Conservation (phyloP, 2,888 invertebrate genomes). For the Drosophila formosana region DNA sequence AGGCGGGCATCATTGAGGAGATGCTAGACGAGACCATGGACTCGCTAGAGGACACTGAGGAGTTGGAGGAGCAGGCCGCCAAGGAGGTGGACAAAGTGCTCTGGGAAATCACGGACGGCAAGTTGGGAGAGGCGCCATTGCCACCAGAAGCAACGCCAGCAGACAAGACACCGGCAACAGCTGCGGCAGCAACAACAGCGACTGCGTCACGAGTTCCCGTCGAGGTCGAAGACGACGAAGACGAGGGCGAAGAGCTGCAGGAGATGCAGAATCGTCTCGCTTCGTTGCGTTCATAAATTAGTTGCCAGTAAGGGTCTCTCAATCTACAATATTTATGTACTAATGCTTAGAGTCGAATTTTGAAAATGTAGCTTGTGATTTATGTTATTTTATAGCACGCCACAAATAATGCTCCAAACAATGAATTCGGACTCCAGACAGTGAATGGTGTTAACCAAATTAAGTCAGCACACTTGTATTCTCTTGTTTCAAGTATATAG, state of each 20-base stretch:
- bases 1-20: conserved; percentile 99
- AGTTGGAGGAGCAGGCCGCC: conserved; percentile 98
- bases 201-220: conserved; percentile 83
- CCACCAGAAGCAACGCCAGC: conserved; percentile 88
- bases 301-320: conserved; percentile 7
- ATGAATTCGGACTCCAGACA: conserved; percentile 10
- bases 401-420: conserved; percentile 26
- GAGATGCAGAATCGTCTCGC: conserved; percentile 96
- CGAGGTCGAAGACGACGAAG: conserved; percentile 86
- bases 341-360: conserved; percentile 33
- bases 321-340: conserved; percentile 12
- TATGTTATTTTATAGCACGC: conserved; percentile 22
- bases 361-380: conserved; percentile 48
- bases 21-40: conserved; percentile 99
- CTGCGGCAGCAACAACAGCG: conserved; percentile 87
- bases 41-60: conserved; percentile 95
- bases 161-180: conserved; percentile 71
- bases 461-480: conserved; percentile 29
- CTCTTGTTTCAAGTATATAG: conserved; percentile 36
- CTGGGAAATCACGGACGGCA: conserved; percentile 96
- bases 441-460: conserved; percentile 49
- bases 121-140: conserved; percentile 96
- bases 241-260: conserved; percentile 92
- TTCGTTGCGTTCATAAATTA: conserved; percentile 92
- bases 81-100: conserved; percentile 96